Evolutionary conservation across 2,888 invertebrate species (phyloP).

Genomic region (Villa cingulata): DNA sequence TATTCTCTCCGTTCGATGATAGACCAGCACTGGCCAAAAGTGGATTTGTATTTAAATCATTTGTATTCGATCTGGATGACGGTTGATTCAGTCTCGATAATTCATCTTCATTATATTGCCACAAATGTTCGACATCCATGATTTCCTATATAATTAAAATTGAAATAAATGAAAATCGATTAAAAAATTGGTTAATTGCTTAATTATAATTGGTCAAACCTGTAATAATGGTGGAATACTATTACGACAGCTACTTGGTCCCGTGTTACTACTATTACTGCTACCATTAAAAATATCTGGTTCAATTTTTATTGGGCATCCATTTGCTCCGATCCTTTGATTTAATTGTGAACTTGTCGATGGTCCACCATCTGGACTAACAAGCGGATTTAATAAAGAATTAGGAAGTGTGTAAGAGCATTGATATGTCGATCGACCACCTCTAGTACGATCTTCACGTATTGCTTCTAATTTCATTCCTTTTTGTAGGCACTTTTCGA

Average conservation of each 20-base stretch:
- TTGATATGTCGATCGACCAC: constrained; percentile 91
- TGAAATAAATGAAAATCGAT: no score
- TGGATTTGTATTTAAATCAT: constrained; percentile 39
- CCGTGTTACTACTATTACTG: constrained; percentile 8
- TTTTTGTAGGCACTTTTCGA: constrained; percentile 87
- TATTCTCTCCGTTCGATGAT: constrained; percentile 41
- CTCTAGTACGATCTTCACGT: constrained; percentile 84
- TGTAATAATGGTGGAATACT: constrained; percentile 40
- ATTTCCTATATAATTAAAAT: constrained; percentile 53
- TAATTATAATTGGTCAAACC: no score
- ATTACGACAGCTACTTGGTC: constrained; percentile 23
- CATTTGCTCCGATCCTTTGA: constrained; percentile 35
- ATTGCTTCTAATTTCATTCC: constrained; percentile 98
- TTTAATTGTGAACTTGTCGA: constrained; percentile 15
- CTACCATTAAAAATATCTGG: constrained; percentile 23
- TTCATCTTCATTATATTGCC: constrained; percentile 85
- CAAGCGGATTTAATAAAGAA: constrained; percentile 42
- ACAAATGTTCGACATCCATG: constrained; percentile 90
- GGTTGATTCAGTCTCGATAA: constrained; percentile 47
- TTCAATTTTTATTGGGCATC: constrained; percentile 40
- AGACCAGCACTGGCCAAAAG: constrained; percentile 42
- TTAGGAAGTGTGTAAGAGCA: constrained; percentile 81
- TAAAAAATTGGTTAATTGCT: no score
- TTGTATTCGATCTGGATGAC: constrained; percentile 19
- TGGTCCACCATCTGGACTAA: constrained; percentile 36